phyloP scores from a whole-genome alignment of 2,113 vertebrate genomes.

The Thryonomys swinderianus region DNA sequence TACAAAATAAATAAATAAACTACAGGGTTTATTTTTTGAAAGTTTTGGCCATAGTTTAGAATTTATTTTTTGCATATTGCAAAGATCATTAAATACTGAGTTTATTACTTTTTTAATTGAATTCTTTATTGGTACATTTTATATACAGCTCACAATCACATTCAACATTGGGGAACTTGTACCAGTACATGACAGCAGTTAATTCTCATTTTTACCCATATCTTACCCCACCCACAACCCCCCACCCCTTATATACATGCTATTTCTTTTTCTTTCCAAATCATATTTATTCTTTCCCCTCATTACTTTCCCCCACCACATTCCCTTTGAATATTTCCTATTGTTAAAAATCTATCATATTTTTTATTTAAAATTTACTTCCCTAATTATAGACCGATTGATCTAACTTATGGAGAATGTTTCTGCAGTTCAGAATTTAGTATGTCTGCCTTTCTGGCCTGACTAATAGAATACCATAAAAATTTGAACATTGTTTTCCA shows the following conservation, averaged over 20 bases:
- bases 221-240: no score
- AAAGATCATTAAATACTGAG: slow-evolving; percentile 42
- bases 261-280: no score
- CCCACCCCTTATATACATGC: no score
- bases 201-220: no score
- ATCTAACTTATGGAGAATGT: background rate
- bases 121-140: no score
- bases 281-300: no score
- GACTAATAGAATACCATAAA: slow-evolving; percentile 43
- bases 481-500: slow-evolving; percentile 2
- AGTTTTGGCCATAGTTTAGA: slow-evolving; percentile 21
- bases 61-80: background rate
- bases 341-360: no score
- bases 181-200: no score
- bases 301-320: no score
- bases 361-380: slow-evolving; percentile 25
- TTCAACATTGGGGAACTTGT: no score
- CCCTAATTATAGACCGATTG: background rate
- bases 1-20: background rate
- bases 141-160: no score
- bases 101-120: slow-evolving; percentile 37
- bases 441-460: background rate
- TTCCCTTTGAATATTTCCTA: no score
- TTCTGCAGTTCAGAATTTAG: slow-evolving; percentile 7
- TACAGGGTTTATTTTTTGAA: slow-evolving; percentile 25